Evolutionary conservation across 2,888 invertebrate genomes (phyloP), one percentile per base, ranked within the genome.

Genomic region (Acleris holmiana): DNA sequence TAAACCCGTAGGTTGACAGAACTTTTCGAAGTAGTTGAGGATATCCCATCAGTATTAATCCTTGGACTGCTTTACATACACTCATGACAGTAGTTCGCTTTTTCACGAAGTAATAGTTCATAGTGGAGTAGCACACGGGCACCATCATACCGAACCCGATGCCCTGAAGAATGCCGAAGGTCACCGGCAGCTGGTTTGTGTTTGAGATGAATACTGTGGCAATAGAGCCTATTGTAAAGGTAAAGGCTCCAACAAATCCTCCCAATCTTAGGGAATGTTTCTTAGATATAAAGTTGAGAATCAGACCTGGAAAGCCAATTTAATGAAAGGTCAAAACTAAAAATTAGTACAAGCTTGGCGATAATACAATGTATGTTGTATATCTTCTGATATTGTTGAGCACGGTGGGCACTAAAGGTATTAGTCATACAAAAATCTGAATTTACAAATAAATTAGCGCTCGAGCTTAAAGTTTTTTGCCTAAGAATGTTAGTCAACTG

Each of bases 101-200:
- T 66, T 85, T 92, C 10, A 93, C 88, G 71, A 94, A 95, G 73
- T 95, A 95, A 46, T 90, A 85, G 71, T 95, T 95, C 57, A 95
- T 88, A 0, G 94, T 93, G 0, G 95, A 93, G 73, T 94, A 95
- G 44, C 93, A 93, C 1, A 95, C 93, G 2, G 95, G 94, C 19
- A 94, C 89, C 84, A 95, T 93, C 68, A 95, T 86, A 7, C 95
- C 95, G 56, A 95, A 93, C 6, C 95, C 95, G 18, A 95, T 80
- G 71, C 94, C 94, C 87, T 94, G 93, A 6, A 94, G 74, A 0
- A 93, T 73, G 49, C 94, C 94, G 78, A 93, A 95, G 2, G 94
- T 91, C 1, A 94, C 68, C 1, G 94, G 91, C 68, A 95, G 82
- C 72, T 95, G 94, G 66, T 87, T 88, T 15, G 94, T 88, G 70